These are phyloP conservation scores for Muraenolepis orangiensis DNA, from an alignment of 2,797 vertebrate species.

Conservation along the genomic window DNA sequence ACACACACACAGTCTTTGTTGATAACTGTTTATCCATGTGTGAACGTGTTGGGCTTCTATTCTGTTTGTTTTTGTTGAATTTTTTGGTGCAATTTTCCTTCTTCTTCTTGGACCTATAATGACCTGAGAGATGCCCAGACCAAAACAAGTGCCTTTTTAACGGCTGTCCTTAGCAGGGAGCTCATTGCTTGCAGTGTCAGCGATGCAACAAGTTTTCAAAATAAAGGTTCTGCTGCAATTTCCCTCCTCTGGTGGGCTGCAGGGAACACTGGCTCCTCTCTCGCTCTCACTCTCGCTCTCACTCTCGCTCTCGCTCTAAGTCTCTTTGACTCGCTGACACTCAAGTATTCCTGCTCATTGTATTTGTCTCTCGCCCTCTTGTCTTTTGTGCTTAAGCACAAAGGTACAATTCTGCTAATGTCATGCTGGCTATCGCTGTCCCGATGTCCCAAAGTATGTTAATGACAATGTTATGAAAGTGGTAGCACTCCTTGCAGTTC, in stretches of 20 bases:
- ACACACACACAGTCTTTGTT: no score
- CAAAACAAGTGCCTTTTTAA: not conserved
- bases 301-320: no score
- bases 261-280: constrained; percentile 57
- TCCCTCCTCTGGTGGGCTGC: constrained; percentile 15
- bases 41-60: not conserved
- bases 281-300: constrained; percentile 53
- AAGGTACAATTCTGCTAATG: no score
- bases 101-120: not conserved
- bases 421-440: no score
- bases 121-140: not conserved
- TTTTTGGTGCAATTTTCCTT: not conserved
- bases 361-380: no score
- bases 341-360: no score
- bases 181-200: not conserved
- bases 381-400: no score
- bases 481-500: no score
- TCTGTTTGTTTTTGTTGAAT: not conserved
- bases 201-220: not conserved
- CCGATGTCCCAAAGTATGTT: no score
- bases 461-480: no score
- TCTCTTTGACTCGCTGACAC: no score
- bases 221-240: not conserved
- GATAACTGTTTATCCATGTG: not conserved
- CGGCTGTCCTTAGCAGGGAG: no score